Conservation (phyloP, 2,888 invertebrate species). For the Drosophila paucipuncta region DNA sequence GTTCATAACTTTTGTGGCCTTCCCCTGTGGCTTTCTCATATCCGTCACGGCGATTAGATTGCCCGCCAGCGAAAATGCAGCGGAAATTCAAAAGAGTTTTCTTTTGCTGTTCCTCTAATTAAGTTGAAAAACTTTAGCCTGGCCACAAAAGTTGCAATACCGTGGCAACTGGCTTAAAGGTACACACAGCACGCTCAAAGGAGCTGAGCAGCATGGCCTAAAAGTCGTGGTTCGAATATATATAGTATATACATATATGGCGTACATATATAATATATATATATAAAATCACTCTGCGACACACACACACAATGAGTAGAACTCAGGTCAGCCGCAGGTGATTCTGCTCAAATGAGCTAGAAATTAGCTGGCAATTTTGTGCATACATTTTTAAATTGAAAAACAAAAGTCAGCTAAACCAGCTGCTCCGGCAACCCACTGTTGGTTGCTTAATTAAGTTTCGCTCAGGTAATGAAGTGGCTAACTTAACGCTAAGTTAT, state of each 20-base stretch:
- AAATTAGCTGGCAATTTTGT: conserved; percentile 45
- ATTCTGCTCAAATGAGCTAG: conserved; percentile 37
- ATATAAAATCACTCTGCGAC: not conserved
- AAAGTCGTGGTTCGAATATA: conserved; percentile 30
- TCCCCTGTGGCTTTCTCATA: conserved; percentile 74
- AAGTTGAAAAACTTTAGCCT: conserved; percentile 59
- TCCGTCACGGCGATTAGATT: conserved; percentile 76
- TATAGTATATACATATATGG: conserved; percentile 4
- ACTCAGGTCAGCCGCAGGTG: conserved; percentile 25
- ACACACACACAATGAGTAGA: conserved; percentile 2
- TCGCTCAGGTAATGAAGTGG: conserved; percentile 68
- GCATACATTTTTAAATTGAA: conserved; percentile 61
- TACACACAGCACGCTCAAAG: conserved; percentile 16
- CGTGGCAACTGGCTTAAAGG: conserved; percentile 26
- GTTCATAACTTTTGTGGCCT: conserved; percentile 53
- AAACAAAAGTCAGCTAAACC: conserved; percentile 2
- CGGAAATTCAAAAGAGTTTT: conserved; percentile 69
- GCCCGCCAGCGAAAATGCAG: conserved; percentile 59
- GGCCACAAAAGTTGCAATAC: conserved; percentile 36
- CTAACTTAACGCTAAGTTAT: conserved; percentile 66
- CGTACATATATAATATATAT: not conserved
- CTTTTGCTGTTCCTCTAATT: conserved; percentile 60
- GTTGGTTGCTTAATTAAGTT: conserved; percentile 64
- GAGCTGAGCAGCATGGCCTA: conserved; percentile 39
- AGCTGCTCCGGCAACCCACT: not conserved